Base-by-base conservation (phyloP, 2,888 invertebrate genomes). In the Ectemnius lituratus region DNA sequence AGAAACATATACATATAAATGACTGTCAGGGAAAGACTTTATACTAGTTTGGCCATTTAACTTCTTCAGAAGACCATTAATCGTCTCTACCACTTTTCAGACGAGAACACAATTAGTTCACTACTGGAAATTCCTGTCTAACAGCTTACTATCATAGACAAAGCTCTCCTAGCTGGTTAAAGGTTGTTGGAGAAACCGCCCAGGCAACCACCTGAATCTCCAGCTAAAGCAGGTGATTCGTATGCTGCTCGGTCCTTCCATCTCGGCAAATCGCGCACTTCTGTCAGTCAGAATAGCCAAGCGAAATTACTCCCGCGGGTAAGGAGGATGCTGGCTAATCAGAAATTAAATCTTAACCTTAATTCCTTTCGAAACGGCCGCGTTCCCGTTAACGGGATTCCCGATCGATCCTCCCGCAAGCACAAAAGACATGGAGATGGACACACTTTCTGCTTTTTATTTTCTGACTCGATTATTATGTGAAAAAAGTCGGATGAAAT, bases 311-410 rank as follows among this genome's bases (percentile, higher is more conserved):
- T 82, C 87, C 82, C 85, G 14, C 68, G 83, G 80, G 86, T 37
- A 81, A 82, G 80, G 75, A 80, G 84, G 83, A 81, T 81, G 81
- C 82, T 81, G 84, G 84, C 88, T 88, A 89, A 90, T 90, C 89
- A 89, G 88, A 89, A 90, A 90, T 90, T 89, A 90, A 89, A 90
- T 89, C 89, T 89, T 88, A 86, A 86, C 87, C 87, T 88, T 88
- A 88, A 88, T 89, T 87, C 82, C 80, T 79, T 56, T 61, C 62
- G 78, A 76, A 78, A 73, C 70, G 76, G 68, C 72, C 70, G 61
- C 70, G 76, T 70, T 67, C 67, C 49, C 73, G 78, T 72, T 73
- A 76, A 70, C 76, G 72, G 76, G 75, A 80, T 78, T 73, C 72
- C 61, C 75, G 81, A 75, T 78, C 78, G 76, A 81, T 81, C 71